Evolutionary conservation across 2,113 vertebrate genomes (phyloP), one percentile per base, ranked within the genome.

Genomic region (Kryptolebias marmoratus): DNA sequence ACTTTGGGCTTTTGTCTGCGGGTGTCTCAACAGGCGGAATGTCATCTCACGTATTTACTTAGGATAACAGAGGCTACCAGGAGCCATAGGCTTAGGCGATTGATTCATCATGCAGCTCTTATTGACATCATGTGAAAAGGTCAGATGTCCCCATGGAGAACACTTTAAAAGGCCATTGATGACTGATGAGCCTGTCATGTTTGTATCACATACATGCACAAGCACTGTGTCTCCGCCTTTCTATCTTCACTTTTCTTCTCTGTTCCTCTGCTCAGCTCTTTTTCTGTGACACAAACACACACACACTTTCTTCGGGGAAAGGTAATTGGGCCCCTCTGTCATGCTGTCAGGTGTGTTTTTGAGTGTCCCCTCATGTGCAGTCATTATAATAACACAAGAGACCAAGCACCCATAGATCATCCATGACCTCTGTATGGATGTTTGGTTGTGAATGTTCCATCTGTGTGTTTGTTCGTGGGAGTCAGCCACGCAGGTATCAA

Each of bases 61-160:
- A 50, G 65, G 73, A 68, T 89, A 88, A 90, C 73, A 79, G 81
- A 64, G 73, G 75, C 73, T 45, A 52, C 75, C 67, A 36, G 72
- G 76, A 84, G 62, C 67, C 66, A 65, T 48, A 44, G 64, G 73
- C 77, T 71, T 61, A 65, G 75, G 79, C 73, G 13, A 88, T 91
- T 86, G 91, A 92, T 92, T 92, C 87, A 86, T 91, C 88, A 86
- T 76, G 83, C 81, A 82, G 85, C 87, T 81, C 77, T 81, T 87
- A 89, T 90, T 90, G 91, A 85, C 86, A 87, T 91, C 72, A 87
- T 68, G 84, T 84, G 87, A 88, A 90, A 92, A 92, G 90, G 91
- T 91, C 90, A 88, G 72, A 71, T 68, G 83, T 86, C 83, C 86
- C 86, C 75, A 79, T 73, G 79, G 89, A 90, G 80, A 90, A 83